Evolutionary conservation across 1,140 invertebrate genomes (phyloP), one percentile per base, ranked within the genome.

Genomic region (Cherax quadricarinatus): DNA sequence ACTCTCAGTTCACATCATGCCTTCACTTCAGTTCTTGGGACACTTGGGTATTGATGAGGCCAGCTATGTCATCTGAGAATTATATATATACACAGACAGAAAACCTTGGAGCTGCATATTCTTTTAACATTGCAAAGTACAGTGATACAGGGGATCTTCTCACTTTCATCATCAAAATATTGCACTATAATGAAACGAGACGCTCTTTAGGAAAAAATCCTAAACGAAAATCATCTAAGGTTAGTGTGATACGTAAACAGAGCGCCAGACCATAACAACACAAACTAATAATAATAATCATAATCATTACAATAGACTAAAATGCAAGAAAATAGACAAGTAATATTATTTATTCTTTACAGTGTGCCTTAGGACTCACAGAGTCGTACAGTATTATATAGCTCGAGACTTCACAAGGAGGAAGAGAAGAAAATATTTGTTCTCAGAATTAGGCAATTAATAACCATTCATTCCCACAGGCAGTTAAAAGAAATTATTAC

Each of bases 401-500:
- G 82, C 78, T 91, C 78, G 86, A 91, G 84, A 86, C 85, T 91
- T 91, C 78, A 91, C 84, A 91, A 87, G 85, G 80, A 89, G 87
- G 87, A 89, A 91, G 89, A 91, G 89, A 86, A 86, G 89, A 91
- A 91, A 91, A 91, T 91, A 91, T 91, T 91, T 86, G 89, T 84
- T 91, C 89, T 91, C 79, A 75, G 83, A 86, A 80, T 80, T 86
- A 81, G 84, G 89, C 85, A 91, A 80, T 86, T 87, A 48, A 75
- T 91, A 81, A 80, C 78, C 85, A 86, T 82, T 81, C 84, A 81
- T 87, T 91, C 89, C 89, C 89, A 86, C 53, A 70, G 89, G 89
- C 89, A 73, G 89, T 86, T 91, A 91, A 91, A 91, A 91, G 78
- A 86, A 91, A 91, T 51, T 70, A 91, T 91, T 86, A 91, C 84